A percentile compares a stretch with the other conserved stretches of the same genome.
Conservation (phyloP, 2,888 invertebrate genomes). For the Julus scanicus region DNA sequence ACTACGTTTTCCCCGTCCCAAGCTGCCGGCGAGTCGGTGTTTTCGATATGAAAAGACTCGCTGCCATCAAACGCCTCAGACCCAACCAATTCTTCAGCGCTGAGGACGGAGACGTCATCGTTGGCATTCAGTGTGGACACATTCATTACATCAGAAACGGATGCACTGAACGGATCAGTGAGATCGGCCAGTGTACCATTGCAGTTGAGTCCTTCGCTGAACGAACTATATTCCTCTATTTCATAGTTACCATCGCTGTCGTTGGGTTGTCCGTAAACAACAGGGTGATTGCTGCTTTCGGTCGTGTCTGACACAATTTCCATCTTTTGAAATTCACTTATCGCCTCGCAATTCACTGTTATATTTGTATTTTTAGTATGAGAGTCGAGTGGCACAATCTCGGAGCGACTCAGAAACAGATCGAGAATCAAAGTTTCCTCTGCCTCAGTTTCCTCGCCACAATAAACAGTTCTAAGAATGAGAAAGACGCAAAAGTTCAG, state of each 20-base stretch:
- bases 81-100: constrained; percentile 34
- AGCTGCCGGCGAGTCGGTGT: not conserved
- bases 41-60: not conserved
- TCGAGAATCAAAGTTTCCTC: constrained; percentile 36
- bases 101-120: constrained; percentile 12
- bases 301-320: not conserved
- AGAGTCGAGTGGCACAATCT: not conserved
- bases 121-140: constrained; percentile 50
- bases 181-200: constrained; percentile 50
- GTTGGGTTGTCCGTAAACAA: not conserved
- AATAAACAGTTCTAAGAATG: constrained; percentile 46
- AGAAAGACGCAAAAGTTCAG: not conserved
- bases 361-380: not conserved
- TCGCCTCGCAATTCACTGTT: not conserved
- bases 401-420: not conserved
- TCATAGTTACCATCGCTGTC: not conserved
- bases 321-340: not conserved
- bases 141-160: constrained; percentile 6
- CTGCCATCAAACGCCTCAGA: not conserved
- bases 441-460: constrained; percentile 28
- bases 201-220: constrained; percentile 11
- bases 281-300: not conserved
- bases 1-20: not conserved
- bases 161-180: constrained; percentile 49
- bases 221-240: not conserved